Base-by-base conservation (phyloP, 2,113 vertebrate genomes). In the Cinclus mexicanus region DNA sequence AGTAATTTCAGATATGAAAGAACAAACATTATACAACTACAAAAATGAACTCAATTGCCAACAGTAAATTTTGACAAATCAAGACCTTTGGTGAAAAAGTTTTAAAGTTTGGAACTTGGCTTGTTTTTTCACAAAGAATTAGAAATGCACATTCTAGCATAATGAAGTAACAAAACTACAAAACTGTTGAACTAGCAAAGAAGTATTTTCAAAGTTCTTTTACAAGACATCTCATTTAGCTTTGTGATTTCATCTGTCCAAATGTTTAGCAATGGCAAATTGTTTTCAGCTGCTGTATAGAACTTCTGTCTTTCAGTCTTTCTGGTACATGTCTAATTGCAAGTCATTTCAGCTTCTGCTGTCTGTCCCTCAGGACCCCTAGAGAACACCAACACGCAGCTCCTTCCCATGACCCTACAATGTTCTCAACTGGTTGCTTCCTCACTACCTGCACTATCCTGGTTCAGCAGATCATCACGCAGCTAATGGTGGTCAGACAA, bases 381-480 rank as follows among this genome's bases (percentile, higher is more conserved):
- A 9, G 1, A 8, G 9, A 71, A 56, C 21, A 68, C 3, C 11
- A 59, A 39, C 7, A 21, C 24, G 8, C 49, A 44, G 6, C 8
- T 72, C 64, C 26, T 65, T 60, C 23, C 15, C 10, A 41, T 4
- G 3, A 22, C 11, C 29, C 59, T 60, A 18, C 17, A 41, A 22
- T 37, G 1, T 28, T 70, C 57, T 28, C 21, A 80, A 29, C 10
- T 18, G 1, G 1, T 13, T 79, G 37, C 44, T 80, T 26, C 8
- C 49, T 86, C 53, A 60, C 2, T 26, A 10, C 21, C 64, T 60
- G 6, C 9, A 49, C 9, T 11, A 26, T 39, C 23, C 7, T 37
- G 2, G 7, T 44, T 56, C 8, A 0, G 4, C 8, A 6, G 20
- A 44, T 29, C 23, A 35, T 3, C 2, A 26, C 6, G 5, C 7